phyloP scores from a whole-genome alignment of 2,888 invertebrate species.

The Bembecia ichneumoniformis region DNA sequence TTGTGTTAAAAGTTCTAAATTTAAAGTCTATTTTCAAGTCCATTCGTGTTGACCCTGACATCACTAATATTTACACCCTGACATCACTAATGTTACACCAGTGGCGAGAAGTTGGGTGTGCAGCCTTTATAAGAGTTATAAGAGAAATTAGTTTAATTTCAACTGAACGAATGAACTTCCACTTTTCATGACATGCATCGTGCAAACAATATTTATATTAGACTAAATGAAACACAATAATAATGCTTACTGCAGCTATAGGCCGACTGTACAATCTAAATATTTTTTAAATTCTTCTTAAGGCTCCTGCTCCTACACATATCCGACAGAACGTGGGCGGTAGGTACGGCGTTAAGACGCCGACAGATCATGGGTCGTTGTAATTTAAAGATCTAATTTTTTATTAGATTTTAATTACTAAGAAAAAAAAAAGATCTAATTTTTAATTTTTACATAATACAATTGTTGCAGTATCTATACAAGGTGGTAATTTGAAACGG shows the following conservation, averaged over 20 bases:
- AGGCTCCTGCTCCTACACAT: no score
- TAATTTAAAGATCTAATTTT: no score
- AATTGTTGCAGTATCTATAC: no score
- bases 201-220: neutral
- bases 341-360: no score
- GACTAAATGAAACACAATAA: neutral
- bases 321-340: no score
- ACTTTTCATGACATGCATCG: neutral
- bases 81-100: neutral
- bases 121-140: no score
- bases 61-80: neutral
- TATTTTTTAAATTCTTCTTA: neutral
- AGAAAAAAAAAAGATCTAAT: no score
- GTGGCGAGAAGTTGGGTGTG: no score
- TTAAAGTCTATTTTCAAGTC: neutral
- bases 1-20: neutral
- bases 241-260: neutral
- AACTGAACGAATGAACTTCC: neutral
- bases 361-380: no score
- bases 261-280: neutral
- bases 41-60: neutral
- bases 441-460: no score
- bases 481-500: no score
- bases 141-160: neutral
- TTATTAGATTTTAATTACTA: no score